Conservation (phyloP, 2,797 vertebrate genomes). For the Molossus molossus region DNA sequence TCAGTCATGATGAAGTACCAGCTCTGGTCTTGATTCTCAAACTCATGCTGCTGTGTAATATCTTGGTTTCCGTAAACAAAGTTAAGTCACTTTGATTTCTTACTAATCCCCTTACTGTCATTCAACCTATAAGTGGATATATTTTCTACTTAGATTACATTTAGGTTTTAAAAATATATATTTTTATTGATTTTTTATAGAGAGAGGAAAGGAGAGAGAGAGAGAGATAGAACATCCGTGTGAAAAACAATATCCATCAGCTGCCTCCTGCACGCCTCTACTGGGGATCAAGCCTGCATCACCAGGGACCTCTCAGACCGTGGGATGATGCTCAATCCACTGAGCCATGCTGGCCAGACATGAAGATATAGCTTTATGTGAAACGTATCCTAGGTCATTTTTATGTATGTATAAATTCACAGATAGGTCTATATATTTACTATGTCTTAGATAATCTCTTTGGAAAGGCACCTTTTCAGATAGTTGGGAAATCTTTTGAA, state of each 20-base stretch:
- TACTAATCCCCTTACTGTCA: not conserved
- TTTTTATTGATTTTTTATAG: too few species aligned
- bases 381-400: not conserved
- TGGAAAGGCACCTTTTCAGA: not conserved
- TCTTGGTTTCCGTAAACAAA: conserved; percentile 39
- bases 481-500: not conserved
- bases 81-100: not conserved
- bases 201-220: too few species aligned
- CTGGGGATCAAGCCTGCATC: too few species aligned
- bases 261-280: too few species aligned
- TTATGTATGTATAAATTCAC: not conserved
- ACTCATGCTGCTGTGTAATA: not conserved
- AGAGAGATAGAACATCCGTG: too few species aligned
- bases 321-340: too few species aligned
- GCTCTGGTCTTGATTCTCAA: not conserved
- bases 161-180: not conserved
- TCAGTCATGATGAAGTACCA: not conserved
- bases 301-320: too few species aligned
- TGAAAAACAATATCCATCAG: too few species aligned
- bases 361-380: not conserved
- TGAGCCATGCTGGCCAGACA: too few species aligned
- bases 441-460: not conserved
- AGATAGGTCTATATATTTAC: not conserved
- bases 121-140: not conserved
- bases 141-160: not conserved